Base-by-base conservation (phyloP, 2,888 invertebrate species). In the Aleiodes leptofemur region DNA sequence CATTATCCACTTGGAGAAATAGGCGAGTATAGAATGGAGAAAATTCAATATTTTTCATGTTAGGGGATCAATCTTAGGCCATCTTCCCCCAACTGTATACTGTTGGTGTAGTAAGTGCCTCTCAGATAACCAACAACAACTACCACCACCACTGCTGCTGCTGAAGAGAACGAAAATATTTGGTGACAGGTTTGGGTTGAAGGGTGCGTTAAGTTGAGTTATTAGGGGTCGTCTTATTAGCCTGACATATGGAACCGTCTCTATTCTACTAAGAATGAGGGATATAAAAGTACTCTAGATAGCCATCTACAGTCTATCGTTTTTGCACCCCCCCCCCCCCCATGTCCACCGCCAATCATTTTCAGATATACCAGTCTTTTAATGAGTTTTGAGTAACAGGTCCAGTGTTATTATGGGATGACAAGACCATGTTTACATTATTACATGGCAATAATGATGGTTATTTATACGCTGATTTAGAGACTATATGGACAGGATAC, bases 341-440 rank as follows among this genome's bases (percentile, higher is more conserved):
- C 23, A 31, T 59, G 34, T 8, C 23, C 23, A 23, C 23, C 23
- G 4, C 59, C 59, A 16, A 64, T 64, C 48, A 6, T 64, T 64
- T 73, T 66, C 70, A 51, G 76, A 80, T 80, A 80, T 80, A 59
- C 69, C 16, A 53, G 34, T 69, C 82, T 79, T 80, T 75, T 7
- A 77, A 76, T 76, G 81, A 79, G 76, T 79, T 77, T 59, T 77
- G 78, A 73, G 81, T 81, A 85, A 86, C 88, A 87, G 87, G 88
- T 89, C 88, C 83, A 86, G 83, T 89, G 87, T 87, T 88, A 86
- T 83, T 4, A 23, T 23, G 88, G 86, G 89, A 88, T 87, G 87
- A 87, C 78, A 34, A 34, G 34, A 34, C 34, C 16, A 38, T 7
- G 38, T 38, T 38, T 3, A 8, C 43, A 43, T 43, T 43, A 9